Percentiles rank a stretch among this genome's conserved stretches.
phyloP scores from a whole-genome alignment of 2,888 invertebrate species.

The Antitype chi region DNA sequence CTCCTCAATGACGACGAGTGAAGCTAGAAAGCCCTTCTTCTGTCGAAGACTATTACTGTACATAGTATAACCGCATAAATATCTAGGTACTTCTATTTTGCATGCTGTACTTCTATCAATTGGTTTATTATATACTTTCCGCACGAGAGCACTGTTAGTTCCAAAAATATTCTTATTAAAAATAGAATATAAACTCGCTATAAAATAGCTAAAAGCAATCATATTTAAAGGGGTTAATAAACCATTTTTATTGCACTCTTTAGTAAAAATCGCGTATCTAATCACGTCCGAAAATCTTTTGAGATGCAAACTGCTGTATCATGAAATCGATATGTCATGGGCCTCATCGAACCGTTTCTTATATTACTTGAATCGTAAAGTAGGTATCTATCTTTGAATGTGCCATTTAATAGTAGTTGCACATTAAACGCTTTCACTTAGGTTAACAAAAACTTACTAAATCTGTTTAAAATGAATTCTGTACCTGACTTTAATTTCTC shows the following conservation, averaged over 20 bases:
- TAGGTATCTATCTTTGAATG: conserved; percentile 64
- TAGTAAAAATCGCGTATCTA: conserved; percentile 36
- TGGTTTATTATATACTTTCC: conserved; percentile 38
- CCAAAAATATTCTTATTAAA: conserved; percentile 48
- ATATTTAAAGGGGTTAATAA: conserved; percentile 40
- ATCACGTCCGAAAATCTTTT: conserved; percentile 28
- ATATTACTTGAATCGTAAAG: conserved; percentile 43
- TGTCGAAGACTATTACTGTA: conserved; percentile 56
- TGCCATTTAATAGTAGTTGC: conserved; percentile 71
- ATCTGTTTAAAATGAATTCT: conserved; percentile 64
- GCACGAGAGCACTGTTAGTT: conserved; percentile 56
- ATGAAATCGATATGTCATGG: conserved; percentile 56
- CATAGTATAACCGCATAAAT: conserved; percentile 55
- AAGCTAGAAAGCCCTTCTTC: conserved; percentile 62
- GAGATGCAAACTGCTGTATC: conserved; percentile 31
- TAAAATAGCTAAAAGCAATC: conserved; percentile 59
- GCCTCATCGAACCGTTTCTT: conserved; percentile 34
- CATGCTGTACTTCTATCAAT: conserved; percentile 38
- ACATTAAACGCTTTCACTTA: conserved; percentile 68
- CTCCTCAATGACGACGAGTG: conserved; percentile 91
- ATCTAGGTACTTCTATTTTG: conserved; percentile 42
- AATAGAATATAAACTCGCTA: conserved; percentile 47
- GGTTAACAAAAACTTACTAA: conserved; percentile 62
- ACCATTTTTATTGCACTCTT: conserved; percentile 26
- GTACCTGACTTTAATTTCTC: conserved; percentile 76